phyloP scores from a whole-genome alignment of 1,140 invertebrate genomes.

The Tenebrio molitor region DNA sequence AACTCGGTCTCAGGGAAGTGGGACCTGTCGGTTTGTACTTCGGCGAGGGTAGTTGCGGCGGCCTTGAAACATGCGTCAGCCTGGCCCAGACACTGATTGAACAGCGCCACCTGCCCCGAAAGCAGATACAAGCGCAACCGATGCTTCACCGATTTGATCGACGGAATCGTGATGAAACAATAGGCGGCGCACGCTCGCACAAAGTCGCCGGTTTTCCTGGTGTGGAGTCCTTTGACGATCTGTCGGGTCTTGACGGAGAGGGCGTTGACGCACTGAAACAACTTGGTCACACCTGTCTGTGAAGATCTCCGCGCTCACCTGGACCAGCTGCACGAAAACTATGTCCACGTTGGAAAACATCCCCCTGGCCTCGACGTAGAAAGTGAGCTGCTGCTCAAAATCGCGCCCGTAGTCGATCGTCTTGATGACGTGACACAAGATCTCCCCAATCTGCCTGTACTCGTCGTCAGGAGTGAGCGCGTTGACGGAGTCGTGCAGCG shows the following conservation, averaged over 20 bases:
- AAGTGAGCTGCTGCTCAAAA: constrained; percentile 91
- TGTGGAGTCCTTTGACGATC: constrained; percentile 83
- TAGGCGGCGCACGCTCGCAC: constrained; percentile 95
- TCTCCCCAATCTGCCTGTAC: constrained; percentile 84
- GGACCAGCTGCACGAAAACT: constrained; percentile 87
- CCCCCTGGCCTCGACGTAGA: constrained; percentile 92
- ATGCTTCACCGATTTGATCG: constrained; percentile 81
- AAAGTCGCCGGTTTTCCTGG: constrained; percentile 85
- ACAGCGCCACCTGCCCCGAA: constrained; percentile 89
- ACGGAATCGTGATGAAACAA: constrained; percentile 96
- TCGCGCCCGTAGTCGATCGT: constrained; percentile 86
- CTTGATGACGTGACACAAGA: constrained; percentile 86
- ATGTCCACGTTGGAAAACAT: constrained; percentile 91
- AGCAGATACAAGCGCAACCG: constrained; percentile 89
- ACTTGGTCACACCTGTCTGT: not conserved
- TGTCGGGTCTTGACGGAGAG: constrained; percentile 81
- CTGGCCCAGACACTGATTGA: constrained; percentile 93
- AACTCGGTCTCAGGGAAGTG: constrained; percentile 72
- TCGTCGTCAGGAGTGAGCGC: constrained; percentile 96
- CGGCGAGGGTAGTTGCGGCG: constrained; percentile 83
- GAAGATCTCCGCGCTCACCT: constrained; percentile 75
- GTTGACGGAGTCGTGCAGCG: constrained; percentile 93
- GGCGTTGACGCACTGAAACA: constrained; percentile 83
- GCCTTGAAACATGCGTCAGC: constrained; percentile 95
- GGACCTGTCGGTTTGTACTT: constrained; percentile 85